phyloP scores from a whole-genome alignment of 1,140 invertebrate species.

The Papilio glaucus region DNA sequence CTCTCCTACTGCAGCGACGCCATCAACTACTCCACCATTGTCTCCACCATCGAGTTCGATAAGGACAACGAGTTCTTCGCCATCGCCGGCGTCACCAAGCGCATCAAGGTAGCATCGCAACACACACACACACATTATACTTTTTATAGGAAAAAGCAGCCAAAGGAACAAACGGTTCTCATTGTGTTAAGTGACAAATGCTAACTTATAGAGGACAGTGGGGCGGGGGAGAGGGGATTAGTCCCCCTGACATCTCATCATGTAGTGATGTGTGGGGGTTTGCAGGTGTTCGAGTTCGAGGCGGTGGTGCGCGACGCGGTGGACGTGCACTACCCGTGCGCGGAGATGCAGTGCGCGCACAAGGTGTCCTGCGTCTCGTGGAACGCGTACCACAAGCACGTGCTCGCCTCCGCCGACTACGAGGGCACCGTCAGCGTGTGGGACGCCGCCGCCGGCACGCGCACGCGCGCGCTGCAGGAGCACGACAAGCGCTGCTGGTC shows the following conservation, averaged over 20 bases:
- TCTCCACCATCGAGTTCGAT: conserved; percentile 98
- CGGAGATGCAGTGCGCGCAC: conserved; percentile 96
- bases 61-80: conserved; percentile 98
- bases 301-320: conserved; percentile 92
- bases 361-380: conserved; percentile 98
- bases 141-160: too few species aligned
- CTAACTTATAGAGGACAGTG: too few species aligned
- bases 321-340: conserved; percentile 96
- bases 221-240: too few species aligned
- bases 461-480: conserved; percentile 91
- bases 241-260: too few species aligned
- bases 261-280: neutral
- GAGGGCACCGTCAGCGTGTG: conserved; percentile 97
- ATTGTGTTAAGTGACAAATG: too few species aligned
- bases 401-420: conserved; percentile 97
- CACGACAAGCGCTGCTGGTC: conserved; percentile 99
- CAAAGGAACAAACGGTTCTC: too few species aligned
- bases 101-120: conserved; percentile 96
- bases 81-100: conserved; percentile 97
- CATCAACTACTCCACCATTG: conserved; percentile 94
- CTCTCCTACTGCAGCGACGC: conserved; percentile 96
- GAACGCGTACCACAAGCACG: conserved; percentile 96
- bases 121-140: too few species aligned
- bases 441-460: conserved; percentile 93
- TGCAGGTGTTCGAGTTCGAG: conserved; percentile 93